These are phyloP conservation scores for Esox masquinongy DNA, from an alignment of 2,797 vertebrate genomes.

Conservation along the genomic window DNA sequence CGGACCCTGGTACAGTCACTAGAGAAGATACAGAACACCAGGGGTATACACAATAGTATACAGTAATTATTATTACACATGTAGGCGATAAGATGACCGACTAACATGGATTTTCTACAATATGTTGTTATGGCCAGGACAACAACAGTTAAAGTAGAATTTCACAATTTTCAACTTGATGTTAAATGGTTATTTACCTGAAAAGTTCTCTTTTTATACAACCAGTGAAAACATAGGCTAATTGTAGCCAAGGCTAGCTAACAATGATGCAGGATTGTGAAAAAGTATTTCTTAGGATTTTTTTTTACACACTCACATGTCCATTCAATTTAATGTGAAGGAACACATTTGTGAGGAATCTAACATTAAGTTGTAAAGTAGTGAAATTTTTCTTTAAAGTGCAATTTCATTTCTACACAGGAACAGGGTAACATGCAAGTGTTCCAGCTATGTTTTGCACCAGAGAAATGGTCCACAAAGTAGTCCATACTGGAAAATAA, in stretches of 20 bases:
- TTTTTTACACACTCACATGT: too few relatives aligned
- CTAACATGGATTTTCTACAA: not conserved
- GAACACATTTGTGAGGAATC: too few relatives aligned
- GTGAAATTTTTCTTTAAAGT: too few relatives aligned
- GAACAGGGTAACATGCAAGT: not conserved
- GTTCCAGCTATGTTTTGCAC: not conserved
- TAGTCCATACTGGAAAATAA: too few relatives aligned
- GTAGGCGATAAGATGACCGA: not conserved
- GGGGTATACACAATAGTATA: constrained; percentile 1
- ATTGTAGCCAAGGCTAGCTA: too few relatives aligned
- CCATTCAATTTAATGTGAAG: too few relatives aligned
- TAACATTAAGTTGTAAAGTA: too few relatives aligned
- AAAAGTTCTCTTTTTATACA: too few relatives aligned
- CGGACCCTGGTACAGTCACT: constrained; percentile 45
- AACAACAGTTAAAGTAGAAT: not conserved
- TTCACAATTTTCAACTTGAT: not conserved
- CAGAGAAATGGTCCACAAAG: not conserved
- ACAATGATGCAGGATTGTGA: too few relatives aligned
- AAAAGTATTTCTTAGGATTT: too few relatives aligned
- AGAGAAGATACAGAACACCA: not conserved
- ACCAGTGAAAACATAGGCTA: too few relatives aligned
- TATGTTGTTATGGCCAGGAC: not conserved
- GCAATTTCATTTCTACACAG: not conserved
- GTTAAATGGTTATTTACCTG: too few relatives aligned
- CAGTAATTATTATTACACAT: not conserved